Percentiles rank a stretch among this genome's conserved stretches.
These are phyloP conservation scores for Phrynosoma blainvillii DNA, from an alignment of 2,113 vertebrate genomes.

Conservation along the genomic window DNA sequence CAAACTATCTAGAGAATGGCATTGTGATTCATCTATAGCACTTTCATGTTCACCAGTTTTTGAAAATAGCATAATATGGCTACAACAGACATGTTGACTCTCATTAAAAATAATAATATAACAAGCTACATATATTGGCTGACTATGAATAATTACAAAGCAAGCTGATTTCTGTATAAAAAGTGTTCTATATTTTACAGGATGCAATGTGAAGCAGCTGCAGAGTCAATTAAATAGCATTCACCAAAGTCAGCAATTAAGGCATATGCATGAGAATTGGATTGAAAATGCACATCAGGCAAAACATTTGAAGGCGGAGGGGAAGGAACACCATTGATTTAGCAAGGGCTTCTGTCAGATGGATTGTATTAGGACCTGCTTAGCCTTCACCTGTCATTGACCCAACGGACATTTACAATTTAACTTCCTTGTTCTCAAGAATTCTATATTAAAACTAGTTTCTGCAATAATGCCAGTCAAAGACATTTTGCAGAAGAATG, in stretches of 20 bases:
- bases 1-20: neutral
- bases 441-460: constrained; percentile 14
- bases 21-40: neutral
- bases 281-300: constrained; percentile 26
- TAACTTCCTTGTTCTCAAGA: neutral
- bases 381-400: constrained; percentile 40
- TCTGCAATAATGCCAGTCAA: constrained; percentile 14
- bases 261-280: constrained; percentile 35
- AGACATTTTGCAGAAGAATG: neutral
- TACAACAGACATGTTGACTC: neutral
- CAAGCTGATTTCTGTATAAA: constrained; percentile 21
- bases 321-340: constrained; percentile 25
- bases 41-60: neutral
- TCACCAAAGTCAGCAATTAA: constrained; percentile 28
- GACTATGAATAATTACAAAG: constrained; percentile 26
- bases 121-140: constrained; percentile 14
- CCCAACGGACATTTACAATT: constrained; percentile 8
- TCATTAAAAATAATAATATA: constrained; percentile 29
- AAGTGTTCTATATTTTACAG: constrained; percentile 17
- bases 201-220: constrained; percentile 19
- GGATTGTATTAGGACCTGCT: constrained; percentile 17
- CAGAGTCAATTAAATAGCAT: constrained; percentile 31
- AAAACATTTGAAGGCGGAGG: constrained; percentile 14
- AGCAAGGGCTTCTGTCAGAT: neutral
- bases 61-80: neutral